These are phyloP conservation scores for Panulirus ornatus DNA, from an alignment of 1,140 invertebrate species.

Conservation along the genomic window DNA sequence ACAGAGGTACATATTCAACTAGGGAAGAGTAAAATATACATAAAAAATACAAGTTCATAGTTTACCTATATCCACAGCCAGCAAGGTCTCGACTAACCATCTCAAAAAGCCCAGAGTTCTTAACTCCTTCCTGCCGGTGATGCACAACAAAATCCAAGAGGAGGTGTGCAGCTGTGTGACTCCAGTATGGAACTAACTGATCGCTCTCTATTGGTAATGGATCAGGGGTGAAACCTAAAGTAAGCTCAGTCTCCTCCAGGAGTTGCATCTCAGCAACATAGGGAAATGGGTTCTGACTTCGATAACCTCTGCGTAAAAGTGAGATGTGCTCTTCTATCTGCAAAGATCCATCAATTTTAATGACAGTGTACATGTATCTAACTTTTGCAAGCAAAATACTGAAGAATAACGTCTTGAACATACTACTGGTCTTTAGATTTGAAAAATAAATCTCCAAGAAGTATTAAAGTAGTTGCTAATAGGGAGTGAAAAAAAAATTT, in stretches of 20 bases:
- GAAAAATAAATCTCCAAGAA: no score
- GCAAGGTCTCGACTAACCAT: slow-evolving; percentile 50
- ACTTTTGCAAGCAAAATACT: no score
- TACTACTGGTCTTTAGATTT: no score
- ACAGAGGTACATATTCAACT: no score
- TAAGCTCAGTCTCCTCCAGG: slow-evolving; percentile 52
- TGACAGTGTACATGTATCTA: no score
- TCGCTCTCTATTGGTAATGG: neutral
- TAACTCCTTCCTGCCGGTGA: slow-evolving; percentile 56
- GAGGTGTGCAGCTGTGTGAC: slow-evolving; percentile 48
- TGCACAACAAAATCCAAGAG: slow-evolving; percentile 52
- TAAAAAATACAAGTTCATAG: neutral
- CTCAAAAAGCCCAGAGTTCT: slow-evolving; percentile 51
- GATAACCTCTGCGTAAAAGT: slow-evolving; percentile 39
- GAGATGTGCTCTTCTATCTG: slow-evolving; percentile 60
- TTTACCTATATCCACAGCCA: slow-evolving; percentile 56
- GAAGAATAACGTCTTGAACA: no score
- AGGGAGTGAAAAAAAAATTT: no score
- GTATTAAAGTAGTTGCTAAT: no score
- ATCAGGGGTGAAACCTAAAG: slow-evolving; percentile 43
- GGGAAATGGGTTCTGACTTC: slow-evolving; percentile 52
- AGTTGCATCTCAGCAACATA: slow-evolving; percentile 53
- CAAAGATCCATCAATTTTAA: neutral
- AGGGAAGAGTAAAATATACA: neutral
- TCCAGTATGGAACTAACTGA: slow-evolving; percentile 60